Evolutionary conservation across 2,888 invertebrate species (phyloP), one percentile per base, ranked within the genome.

Genomic region (Lasiommata megera): DNA sequence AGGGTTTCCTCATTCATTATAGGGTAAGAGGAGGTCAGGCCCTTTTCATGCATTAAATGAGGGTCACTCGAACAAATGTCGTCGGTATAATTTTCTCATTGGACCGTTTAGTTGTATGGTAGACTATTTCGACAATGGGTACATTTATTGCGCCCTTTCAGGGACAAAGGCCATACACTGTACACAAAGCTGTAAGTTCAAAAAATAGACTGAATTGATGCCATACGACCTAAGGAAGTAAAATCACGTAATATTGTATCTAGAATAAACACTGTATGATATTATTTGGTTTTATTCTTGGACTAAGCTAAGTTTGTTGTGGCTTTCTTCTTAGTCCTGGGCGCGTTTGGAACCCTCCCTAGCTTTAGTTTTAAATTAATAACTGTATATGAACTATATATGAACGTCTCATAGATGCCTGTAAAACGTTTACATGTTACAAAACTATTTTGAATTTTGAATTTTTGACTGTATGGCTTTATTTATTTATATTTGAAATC

Each of bases 61-160:
- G 51, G 52, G 52, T 41, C 52, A 31, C 41, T 41, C 8, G 41
- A 41, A 52, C 52, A 41, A 52, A 52, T 52, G 52, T 31, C 17
- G 18, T 17, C 18, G 3, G 52, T 52, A 52, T 52, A 52, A 52
- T 52, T 52, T 34, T 52, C 52, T 40, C 52, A 41, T 52, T 52
- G 41, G 41, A n/a, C 16, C 18, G 17, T 41, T 52, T 52, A 52
- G 52, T 41, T 52, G 40, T 41, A 18, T 17, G 31, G 29, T 52
- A n/a, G 41, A 52, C 31, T 52, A 52, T 31, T 41, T 14, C 14
- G 50, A 41, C 52, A 41, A 31, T 41, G 41, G 52, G 31, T 40
- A 51, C 38, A 31, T 41, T 41, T 40, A 52, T 31, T 40, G 40
- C 40, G 40, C 38, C 29, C 41, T 41, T 46, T 41, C 41, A 41